Evolutionary conservation across 2,113 vertebrate genomes (phyloP), one percentile per base, ranked within the genome.

Genomic region (Cyrtonyx montezumae): DNA sequence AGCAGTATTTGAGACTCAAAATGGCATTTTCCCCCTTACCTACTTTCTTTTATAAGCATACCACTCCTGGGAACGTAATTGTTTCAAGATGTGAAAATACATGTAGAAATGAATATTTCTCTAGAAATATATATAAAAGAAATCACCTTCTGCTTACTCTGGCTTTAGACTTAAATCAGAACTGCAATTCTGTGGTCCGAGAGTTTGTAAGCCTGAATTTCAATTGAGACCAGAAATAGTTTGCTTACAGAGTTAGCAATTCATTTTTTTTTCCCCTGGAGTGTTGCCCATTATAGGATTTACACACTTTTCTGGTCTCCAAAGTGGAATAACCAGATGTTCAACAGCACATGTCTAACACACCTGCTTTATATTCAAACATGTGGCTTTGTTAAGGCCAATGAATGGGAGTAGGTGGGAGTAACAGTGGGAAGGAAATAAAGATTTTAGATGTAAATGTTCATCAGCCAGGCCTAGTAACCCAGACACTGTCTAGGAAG

Each of bases 311-410:
- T 79, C 67, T 82, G 63, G 22, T 26, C 78, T 25, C 71, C 75
- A 32, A 28, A 63, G 70, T 46, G 84, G 49, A 87, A 77, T 91
- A 88, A 43, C 85, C 94, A 96, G 94, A 94, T 94, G 94, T 96
- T 91, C 78, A 87, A 25, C 22, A 67, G 49, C 59, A 81, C 87
- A 82, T 70, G 45, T 90, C 79, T 74, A 77, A 74, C 85, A 79
- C 94, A 94, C 90, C 91, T 94, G 91, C 68, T 94, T 62, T 91
- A 40, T 8, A 37, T 28, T 48, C 70, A 79, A 85, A 8, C 63
- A 45, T 79, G 87, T 74, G 71, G 46, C 59, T 85, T 85, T 81
- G 37, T 61, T 63, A 55, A 59, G 11, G 37, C 49, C 36, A 74
- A 67, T 77, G 19, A 87, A 82, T 25, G 9, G 68, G 46, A 79